Conservation (phyloP, 1,140 invertebrate genomes). For the Sarcophaga peregrina region DNA sequence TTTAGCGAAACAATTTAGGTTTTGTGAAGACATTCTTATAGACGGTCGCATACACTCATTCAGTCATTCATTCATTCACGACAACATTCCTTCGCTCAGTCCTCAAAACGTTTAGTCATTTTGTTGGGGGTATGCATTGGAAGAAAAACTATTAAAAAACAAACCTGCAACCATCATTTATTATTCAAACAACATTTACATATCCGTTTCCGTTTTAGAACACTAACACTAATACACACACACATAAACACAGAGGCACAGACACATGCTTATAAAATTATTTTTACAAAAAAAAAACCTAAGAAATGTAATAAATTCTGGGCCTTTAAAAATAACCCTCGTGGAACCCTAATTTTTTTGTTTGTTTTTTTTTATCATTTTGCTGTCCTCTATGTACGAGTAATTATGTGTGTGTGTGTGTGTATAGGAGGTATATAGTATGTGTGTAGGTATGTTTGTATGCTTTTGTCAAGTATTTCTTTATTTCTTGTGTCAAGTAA, state of each 20-base stretch:
- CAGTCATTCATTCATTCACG: neutral
- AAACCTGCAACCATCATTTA: constrained; percentile 39
- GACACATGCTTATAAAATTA: neutral
- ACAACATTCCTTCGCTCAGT: too few species aligned
- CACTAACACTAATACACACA: constrained; percentile 30
- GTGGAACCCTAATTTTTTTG: neutral
- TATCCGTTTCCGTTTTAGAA: constrained; percentile 38
- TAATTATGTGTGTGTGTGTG: too few species aligned
- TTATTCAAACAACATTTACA: constrained; percentile 42
- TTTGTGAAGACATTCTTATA: constrained; percentile 38
- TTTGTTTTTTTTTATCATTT: neutral
- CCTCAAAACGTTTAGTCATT: neutral
- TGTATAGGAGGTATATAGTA: too few species aligned
- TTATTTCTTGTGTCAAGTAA: constrained; percentile 34
- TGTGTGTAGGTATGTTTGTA: neutral
- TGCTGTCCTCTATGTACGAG: neutral
- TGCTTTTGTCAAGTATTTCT: neutral
- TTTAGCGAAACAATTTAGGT: constrained; percentile 27
- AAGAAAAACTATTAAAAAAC: constrained; percentile 32
- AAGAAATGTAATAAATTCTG: neutral
- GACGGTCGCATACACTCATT: neutral
- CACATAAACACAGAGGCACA: neutral
- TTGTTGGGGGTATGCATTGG: neutral
- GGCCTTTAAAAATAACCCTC: too few species aligned
- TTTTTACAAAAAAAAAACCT: neutral